These are phyloP conservation scores for Pogonus chalceus DNA, from an alignment of 1,140 invertebrate genomes.

Conservation along the genomic window DNA sequence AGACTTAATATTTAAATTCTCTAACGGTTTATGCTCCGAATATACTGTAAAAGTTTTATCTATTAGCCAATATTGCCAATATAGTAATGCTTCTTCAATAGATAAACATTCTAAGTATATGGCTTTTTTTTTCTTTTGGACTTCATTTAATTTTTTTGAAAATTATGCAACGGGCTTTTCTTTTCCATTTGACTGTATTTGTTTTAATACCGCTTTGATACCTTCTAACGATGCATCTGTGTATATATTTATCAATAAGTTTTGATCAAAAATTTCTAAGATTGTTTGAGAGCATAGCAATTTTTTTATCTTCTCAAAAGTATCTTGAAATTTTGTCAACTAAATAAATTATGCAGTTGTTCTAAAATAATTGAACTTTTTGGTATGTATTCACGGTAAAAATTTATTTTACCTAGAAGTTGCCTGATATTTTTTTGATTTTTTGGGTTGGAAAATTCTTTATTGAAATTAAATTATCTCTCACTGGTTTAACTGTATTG, in stretches of 20 bases:
- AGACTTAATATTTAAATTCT: slow-evolving; percentile 14
- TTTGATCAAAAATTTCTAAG: slow-evolving; percentile 20
- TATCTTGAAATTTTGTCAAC: slow-evolving; percentile 15
- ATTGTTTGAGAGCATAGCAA: slow-evolving; percentile 17
- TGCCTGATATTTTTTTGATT: no score
- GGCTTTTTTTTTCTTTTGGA: slow-evolving; percentile 19
- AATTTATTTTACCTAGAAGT: no score
- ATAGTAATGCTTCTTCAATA: slow-evolving; percentile 15
- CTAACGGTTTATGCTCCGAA: slow-evolving; percentile 16
- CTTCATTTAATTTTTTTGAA: no score
- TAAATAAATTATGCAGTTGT: no score
- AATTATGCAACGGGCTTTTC: no score
- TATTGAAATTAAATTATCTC: no score
- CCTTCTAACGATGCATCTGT: slow-evolving; percentile 17
- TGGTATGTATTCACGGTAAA: no score
- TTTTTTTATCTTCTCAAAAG: slow-evolving; percentile 16
- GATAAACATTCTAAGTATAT: slow-evolving; percentile 18
- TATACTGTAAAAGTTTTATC: slow-evolving; percentile 14
- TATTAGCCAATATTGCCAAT: slow-evolving; percentile 17
- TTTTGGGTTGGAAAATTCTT: no score
- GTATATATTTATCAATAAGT: slow-evolving; percentile 21
- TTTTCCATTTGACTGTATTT: slow-evolving; percentile 20
- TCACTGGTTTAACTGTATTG: no score
- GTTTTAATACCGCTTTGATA: slow-evolving; percentile 23
- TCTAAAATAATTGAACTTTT: no score